These are phyloP conservation scores for Aselliscus stoliczkanus DNA, from an alignment of 2,797 vertebrate species.

Conservation along the genomic window DNA sequence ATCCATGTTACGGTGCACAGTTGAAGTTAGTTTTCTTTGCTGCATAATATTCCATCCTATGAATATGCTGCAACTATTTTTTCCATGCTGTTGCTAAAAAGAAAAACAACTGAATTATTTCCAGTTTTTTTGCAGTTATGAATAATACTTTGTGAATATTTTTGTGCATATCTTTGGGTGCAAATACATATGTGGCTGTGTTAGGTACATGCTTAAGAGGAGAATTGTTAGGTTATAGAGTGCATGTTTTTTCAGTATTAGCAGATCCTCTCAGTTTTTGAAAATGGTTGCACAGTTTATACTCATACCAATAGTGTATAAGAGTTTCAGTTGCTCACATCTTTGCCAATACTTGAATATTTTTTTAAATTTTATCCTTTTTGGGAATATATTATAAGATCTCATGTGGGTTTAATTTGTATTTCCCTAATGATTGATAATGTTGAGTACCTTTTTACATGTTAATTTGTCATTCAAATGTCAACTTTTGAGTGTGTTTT, in stretches of 20 bases:
- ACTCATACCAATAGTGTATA: background rate
- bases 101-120: background rate
- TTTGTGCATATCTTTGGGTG: background rate
- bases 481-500: background rate
- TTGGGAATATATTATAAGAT: background rate
- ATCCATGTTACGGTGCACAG: background rate
- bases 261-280: background rate
- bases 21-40: background rate
- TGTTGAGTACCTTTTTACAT: background rate
- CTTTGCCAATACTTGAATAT: background rate
- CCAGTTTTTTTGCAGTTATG: background rate
- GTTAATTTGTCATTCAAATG: background rate
- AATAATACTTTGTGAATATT: background rate
- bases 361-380: background rate
- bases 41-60: background rate
- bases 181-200: background rate
- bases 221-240: background rate
- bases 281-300: background rate
- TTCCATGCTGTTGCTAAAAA: background rate
- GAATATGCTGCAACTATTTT: background rate
- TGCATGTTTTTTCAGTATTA: background rate
- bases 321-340: background rate
- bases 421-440: background rate
- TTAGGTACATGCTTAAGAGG: background rate
- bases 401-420: background rate